Evolutionary conservation across 2,888 invertebrate species (phyloP).

Genomic region (Papilio protenor): DNA sequence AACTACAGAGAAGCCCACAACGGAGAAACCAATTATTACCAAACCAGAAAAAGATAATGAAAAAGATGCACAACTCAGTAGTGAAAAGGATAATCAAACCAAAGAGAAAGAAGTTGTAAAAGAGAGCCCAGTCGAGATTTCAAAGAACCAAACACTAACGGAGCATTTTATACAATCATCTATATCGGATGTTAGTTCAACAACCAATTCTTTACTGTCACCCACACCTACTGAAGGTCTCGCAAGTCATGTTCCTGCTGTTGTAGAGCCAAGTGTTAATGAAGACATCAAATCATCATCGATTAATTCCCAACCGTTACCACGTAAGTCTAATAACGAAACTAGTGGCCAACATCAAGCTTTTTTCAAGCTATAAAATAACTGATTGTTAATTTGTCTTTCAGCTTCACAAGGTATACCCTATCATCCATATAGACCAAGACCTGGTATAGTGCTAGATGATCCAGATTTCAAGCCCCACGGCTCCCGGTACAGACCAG

Average conservation of each 20-base stretch:
- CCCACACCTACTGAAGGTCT: conserved; percentile 75
- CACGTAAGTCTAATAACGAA: conserved; percentile 62
- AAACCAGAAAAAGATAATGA: conserved; percentile 73
- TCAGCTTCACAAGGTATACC: conserved; percentile 75
- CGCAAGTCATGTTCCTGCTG: conserved; percentile 55
- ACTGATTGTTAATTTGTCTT: conserved; percentile 39
- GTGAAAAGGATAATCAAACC: conserved; percentile 67
- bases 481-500: conserved; percentile 72
- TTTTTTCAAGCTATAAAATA: no score
- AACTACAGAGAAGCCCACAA: conserved; percentile 54
- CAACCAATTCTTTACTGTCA: conserved; percentile 53
- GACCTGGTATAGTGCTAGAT: conserved; percentile 94
- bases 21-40: conserved; percentile 53
- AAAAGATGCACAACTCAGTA: conserved; percentile 59
- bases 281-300: conserved; percentile 64
- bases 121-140: conserved; percentile 54
- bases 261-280: conserved; percentile 50
- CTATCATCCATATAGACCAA: conserved; percentile 88
- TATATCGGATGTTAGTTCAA: conserved; percentile 53
- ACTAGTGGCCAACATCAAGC: no score
- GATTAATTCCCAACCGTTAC: conserved; percentile 68
- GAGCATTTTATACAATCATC: conserved; percentile 70
- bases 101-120: conserved; percentile 60
- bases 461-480: conserved; percentile 92
- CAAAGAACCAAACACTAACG: conserved; percentile 59